A percentile compares a stretch with the other conserved stretches of the same genome.
These are phyloP conservation scores for Eublepharis macularius DNA, from an alignment of 2,113 vertebrate species.

Conservation along the genomic window DNA sequence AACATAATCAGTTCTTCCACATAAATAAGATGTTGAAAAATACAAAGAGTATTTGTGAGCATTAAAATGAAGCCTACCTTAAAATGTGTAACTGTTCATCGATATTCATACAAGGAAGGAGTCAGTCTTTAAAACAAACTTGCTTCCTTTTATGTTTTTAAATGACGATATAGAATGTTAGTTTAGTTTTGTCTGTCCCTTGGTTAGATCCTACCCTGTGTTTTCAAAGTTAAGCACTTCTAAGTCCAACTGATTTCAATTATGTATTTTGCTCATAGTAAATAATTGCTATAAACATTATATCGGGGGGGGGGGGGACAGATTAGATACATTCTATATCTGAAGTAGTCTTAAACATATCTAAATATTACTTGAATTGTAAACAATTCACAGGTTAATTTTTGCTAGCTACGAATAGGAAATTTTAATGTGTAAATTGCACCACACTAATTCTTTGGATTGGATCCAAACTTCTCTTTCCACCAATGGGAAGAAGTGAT, in stretches of 20 bases:
- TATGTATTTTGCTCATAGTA: slow-evolving; percentile 1
- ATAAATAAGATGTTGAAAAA: slow-evolving; percentile 66
- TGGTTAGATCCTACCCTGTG: slow-evolving; percentile 48
- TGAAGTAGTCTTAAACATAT: slow-evolving; percentile 64
- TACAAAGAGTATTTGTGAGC: slow-evolving; percentile 59
- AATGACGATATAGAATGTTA: slow-evolving; percentile 55
- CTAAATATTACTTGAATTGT: slow-evolving; percentile 50
- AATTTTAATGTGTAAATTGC: slow-evolving; percentile 32
- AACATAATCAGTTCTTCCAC: slow-evolving; percentile 57
- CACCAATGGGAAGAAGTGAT: no score
- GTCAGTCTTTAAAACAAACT: slow-evolving; percentile 75
- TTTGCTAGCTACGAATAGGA: not conserved
- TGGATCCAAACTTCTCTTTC: no score
- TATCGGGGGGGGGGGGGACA: slow-evolving; percentile 43
- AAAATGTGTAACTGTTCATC: slow-evolving; percentile 58
- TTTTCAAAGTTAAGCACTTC: not conserved
- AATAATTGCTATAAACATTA: slow-evolving; percentile 58
- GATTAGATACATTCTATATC: slow-evolving; percentile 73
- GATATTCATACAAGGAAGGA: slow-evolving; percentile 70
- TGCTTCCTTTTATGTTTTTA: slow-evolving; percentile 73
- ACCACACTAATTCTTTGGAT: slow-evolving; percentile 19
- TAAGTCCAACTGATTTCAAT: not conserved
- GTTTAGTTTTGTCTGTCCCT: slow-evolving; percentile 57
- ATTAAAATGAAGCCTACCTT: slow-evolving; percentile 66
- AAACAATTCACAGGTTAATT: not conserved